phyloP scores from a whole-genome alignment of 2,797 vertebrate species.

The Cryptoprocta ferox region DNA sequence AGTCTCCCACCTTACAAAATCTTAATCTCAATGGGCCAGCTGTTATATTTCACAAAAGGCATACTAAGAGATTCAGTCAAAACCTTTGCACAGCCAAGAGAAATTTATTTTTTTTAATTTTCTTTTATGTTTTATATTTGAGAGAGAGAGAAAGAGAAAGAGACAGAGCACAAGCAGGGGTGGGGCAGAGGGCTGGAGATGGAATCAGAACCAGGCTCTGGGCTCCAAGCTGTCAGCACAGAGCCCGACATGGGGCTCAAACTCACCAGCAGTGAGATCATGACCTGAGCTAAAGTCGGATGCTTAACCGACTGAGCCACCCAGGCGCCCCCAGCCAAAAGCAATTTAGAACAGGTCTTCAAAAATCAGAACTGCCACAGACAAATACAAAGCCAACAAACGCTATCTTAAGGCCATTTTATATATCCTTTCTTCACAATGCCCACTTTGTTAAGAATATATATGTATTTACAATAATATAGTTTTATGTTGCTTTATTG shows the following conservation, averaged over 20 bases:
- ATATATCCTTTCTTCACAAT: background rate
- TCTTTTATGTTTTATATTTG: no score
- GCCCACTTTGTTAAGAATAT: background rate
- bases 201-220: no score
- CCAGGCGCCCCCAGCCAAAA: background rate
- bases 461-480: background rate
- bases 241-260: no score
- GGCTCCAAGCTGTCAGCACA: no score
- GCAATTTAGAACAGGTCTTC: background rate
- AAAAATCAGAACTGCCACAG: background rate
- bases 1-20: background rate
- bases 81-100: background rate
- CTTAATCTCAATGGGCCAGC: background rate
- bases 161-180: no score
- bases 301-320: no score
- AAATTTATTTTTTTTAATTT: background rate
- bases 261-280: no score
- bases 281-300: no score
- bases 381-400: background rate
- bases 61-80: conserved; percentile 4
- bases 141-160: no score
- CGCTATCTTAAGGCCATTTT: background rate
- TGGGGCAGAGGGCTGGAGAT: no score
- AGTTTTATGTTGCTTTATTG: background rate
- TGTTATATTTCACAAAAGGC: background rate